Evolutionary conservation across 2,888 invertebrate species (phyloP).

Genomic region (Campoplex capitator): DNA sequence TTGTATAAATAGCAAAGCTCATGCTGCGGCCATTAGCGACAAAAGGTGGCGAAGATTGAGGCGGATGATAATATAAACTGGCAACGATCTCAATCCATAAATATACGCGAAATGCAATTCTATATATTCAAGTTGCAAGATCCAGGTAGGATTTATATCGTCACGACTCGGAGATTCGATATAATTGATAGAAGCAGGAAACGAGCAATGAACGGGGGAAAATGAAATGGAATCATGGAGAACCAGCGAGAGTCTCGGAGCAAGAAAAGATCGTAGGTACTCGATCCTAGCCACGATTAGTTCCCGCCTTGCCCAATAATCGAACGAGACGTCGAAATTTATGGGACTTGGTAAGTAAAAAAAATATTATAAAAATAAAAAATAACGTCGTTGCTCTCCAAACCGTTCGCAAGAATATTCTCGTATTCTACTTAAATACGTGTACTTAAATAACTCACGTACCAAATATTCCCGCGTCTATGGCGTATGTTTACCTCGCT

Average conservation of each 20-base stretch:
- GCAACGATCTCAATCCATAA: constrained; percentile 49
- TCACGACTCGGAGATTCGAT: constrained; percentile 73
- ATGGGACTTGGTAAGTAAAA: constrained; percentile 48
- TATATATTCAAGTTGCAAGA: constrained; percentile 47
- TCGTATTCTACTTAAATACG: constrained; percentile 38
- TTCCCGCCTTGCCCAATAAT: constrained; percentile 69
- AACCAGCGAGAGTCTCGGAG: constrained; percentile 9
- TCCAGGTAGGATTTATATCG: constrained; percentile 57
- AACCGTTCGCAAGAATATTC: constrained; percentile 54
- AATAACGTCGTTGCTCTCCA: constrained; percentile 43
- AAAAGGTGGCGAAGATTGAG: constrained; percentile 53
- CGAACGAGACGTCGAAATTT: constrained; percentile 60
- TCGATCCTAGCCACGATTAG: constrained; percentile 62
- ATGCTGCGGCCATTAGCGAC: constrained; percentile 30
- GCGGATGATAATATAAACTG: constrained; percentile 28
- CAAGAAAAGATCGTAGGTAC: constrained; percentile 25
- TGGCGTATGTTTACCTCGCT: constrained; percentile 35
- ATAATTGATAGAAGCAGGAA: constrained; percentile 78
- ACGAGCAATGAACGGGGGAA: constrained; percentile 58
- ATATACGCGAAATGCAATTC: constrained; percentile 49
- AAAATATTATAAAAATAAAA: too few species aligned
- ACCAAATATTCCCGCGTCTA: constrained; percentile 23
- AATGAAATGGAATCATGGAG: constrained; percentile 63
- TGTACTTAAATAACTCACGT: constrained; percentile 31
- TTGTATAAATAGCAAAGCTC: constrained; percentile 33